phyloP scores from a whole-genome alignment of 2,797 vertebrate species.

The Phoebastria nigripes region DNA sequence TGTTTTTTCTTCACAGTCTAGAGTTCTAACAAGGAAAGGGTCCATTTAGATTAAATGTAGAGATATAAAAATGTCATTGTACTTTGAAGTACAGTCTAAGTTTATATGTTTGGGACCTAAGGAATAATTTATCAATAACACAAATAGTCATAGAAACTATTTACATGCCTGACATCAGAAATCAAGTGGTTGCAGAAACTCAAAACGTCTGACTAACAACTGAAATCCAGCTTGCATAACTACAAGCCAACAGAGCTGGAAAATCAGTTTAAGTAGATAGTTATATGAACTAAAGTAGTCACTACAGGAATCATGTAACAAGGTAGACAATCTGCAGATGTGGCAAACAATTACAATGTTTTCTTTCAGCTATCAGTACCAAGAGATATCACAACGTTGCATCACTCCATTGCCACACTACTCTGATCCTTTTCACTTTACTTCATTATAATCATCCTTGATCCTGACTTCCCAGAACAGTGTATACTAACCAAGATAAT shows the following conservation, averaged over 20 bases:
- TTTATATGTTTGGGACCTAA: background rate
- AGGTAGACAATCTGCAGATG: background rate
- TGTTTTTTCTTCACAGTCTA: background rate
- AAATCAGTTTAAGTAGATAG: background rate
- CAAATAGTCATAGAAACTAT: background rate
- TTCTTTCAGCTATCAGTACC: background rate
- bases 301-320: background rate
- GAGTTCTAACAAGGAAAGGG: background rate
- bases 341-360: background rate
- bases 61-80: background rate
- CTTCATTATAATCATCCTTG: background rate
- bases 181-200: background rate
- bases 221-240: background rate
- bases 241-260: background rate
- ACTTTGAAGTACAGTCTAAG: background rate
- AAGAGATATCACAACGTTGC: background rate
- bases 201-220: background rate
- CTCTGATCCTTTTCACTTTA: background rate
- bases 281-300: background rate
- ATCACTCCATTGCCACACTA: background rate
- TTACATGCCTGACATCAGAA: background rate
- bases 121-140: background rate
- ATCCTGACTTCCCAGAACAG: background rate
- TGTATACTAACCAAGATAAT: rapidly evolving
- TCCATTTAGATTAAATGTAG: background rate